A percentile compares a stretch with the other conserved stretches of the same genome.
Evolutionary conservation across 2,797 vertebrate species (phyloP).

Genomic region (Setipinna tenuifilis): DNA sequence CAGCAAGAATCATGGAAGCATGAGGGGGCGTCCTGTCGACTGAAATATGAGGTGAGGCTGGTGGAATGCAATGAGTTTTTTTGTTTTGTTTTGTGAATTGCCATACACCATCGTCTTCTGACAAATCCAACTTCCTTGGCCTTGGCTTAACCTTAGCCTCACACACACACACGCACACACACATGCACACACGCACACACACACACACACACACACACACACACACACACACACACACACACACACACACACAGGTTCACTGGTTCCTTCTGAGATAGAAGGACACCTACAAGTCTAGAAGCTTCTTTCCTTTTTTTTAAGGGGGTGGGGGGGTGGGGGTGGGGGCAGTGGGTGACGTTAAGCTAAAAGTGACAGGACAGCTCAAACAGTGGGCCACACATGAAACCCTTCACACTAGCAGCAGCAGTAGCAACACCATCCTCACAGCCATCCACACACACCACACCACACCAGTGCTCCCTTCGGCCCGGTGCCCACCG

Average conservation of each 20-base stretch:
- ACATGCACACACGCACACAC: conserved; percentile 40
- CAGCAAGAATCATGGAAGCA: conserved; percentile 70
- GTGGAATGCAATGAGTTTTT: conserved; percentile 63
- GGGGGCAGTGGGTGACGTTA: conserved; percentile 42
- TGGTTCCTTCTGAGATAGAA: neutral
- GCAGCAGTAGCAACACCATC: neutral
- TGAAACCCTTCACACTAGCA: conserved; percentile 51
- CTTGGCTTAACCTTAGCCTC: conserved; percentile 58
- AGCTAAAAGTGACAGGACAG: conserved; percentile 52
- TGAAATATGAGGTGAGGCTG: conserved; percentile 48
- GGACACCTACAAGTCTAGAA: conserved; percentile 8
- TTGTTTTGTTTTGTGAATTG: conserved; percentile 47
- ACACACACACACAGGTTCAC: neutral
- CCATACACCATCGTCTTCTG: conserved; percentile 32
- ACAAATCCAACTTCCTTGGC: conserved; percentile 53
- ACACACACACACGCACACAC: conserved; percentile 23
- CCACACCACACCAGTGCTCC: no score
- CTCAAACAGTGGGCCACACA: conserved; percentile 70
- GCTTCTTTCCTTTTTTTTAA: neutral
- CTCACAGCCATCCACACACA: neutral
- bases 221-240: no score
- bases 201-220: no score
- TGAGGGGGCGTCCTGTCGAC: conserved; percentile 41
- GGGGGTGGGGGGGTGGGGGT: neutral
- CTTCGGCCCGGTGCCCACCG: no score